A percentile compares a stretch with the other conserved stretches of the same genome.
phyloP scores from a whole-genome alignment of 2,113 vertebrate genomes.

The Lucifuga dentata region DNA sequence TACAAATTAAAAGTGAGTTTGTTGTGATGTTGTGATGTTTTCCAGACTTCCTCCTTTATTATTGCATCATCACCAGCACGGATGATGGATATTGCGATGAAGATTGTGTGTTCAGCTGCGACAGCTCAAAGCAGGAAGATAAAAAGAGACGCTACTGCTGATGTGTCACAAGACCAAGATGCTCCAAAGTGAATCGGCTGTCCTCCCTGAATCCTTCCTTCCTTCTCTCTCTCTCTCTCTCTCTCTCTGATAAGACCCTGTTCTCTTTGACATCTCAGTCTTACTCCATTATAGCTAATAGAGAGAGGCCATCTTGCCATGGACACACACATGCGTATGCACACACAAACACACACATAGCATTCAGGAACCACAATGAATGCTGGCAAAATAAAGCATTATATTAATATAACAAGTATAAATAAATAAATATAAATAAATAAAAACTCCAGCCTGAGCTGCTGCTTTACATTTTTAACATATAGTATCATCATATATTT shows the following conservation, averaged over 20 bases:
- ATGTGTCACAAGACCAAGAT: constrained; percentile 50
- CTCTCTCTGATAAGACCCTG: constrained; percentile 55
- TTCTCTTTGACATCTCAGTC: constrained; percentile 63
- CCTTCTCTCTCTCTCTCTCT: constrained; percentile 11
- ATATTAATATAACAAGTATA: constrained; percentile 15
- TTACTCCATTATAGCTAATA: constrained; percentile 71
- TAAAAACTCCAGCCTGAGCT: no score
- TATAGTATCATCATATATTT: background rate
- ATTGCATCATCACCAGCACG: no score
- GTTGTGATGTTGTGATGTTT: no score
- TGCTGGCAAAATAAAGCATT: constrained; percentile 32
- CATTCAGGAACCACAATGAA: constrained; percentile 20
- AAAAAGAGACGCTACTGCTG: constrained; percentile 9
- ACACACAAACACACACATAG: no score
- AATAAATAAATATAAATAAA: background rate
- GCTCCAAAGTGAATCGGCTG: constrained; percentile 14
- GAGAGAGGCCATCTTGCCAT: constrained; percentile 59
- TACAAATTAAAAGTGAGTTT: no score
- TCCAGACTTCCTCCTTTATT: no score
- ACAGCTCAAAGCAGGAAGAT: background rate
- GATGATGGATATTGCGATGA: no score
- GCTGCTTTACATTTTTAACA: background rate
- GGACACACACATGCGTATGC: constrained; percentile 22
- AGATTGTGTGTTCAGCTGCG: no score
- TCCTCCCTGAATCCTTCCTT: constrained; percentile 11